Evolutionary conservation across 2,113 vertebrate species (phyloP).

Genomic region (Psilopsiagon aurifrons): DNA sequence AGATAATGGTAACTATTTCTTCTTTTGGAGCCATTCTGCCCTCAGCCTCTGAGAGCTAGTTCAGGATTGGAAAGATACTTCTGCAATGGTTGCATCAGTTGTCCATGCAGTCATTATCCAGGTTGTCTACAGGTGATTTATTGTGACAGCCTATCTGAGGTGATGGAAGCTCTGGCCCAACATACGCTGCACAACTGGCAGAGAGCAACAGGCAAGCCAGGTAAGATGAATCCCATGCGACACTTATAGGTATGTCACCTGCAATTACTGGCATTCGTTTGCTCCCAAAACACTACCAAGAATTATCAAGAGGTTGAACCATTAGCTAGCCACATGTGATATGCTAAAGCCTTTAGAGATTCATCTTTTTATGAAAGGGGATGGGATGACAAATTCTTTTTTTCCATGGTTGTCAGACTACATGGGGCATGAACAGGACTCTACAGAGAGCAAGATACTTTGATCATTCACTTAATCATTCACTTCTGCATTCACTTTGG

Average conservation of each 20-base stretch:
- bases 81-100: background rate
- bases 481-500: background rate
- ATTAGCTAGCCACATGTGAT: background rate
- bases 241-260: background rate
- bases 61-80: background rate
- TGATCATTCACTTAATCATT: background rate
- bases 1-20: background rate
- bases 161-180: background rate
- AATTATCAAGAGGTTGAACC: background rate
- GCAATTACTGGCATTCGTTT: background rate
- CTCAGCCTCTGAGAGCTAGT: background rate
- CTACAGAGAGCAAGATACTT: background rate
- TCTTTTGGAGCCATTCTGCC: background rate
- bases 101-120: background rate
- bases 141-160: fast-evolving
- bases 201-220: background rate
- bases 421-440: background rate
- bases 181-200: background rate
- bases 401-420: background rate
- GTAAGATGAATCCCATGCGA: background rate
- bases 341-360: background rate
- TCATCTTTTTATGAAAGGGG: background rate
- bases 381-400: background rate
- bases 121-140: background rate
- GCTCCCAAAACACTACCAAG: background rate